Evolutionary conservation across 2,113 vertebrate species (phyloP), one percentile per base, ranked within the genome.

Genomic region (Beaufortia kweichowensis): DNA sequence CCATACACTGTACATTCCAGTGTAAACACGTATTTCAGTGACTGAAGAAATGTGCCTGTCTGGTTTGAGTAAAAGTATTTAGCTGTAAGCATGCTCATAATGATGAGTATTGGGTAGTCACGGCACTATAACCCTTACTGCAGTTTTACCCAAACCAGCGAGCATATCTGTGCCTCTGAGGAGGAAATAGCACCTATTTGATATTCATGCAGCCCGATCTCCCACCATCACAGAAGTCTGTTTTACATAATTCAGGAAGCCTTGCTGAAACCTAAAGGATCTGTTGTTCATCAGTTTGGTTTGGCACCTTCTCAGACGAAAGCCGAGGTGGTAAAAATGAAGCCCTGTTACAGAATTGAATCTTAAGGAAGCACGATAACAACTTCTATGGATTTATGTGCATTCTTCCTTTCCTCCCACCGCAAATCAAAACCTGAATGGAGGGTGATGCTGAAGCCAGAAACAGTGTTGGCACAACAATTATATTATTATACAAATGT

Each of bases 281-380:
- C 50, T 83, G 79, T 76, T 83, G 72, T 79, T 78, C 69, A 78
- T 79, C 75, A 84, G 83, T 85, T 79, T 84, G 75, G 78, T 76
- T 86, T 50, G 67, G 68, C 21, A 62, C 64, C 61, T 64, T 70
- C n/a, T 83, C 50, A 62, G 43, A 74, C 24, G 9, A 21, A 67
- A 69, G 84, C 41, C 53, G 70, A 72, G 61, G n/a, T 73, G 28
- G 19, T 72, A 29, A 33, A 33, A 60, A 23, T 46, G 56, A 68
- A 76, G 72, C 72, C 75, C 80, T 82, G 76, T 72, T 24, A 43
- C 10, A 35, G 57, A 77, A 77, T 9, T 3, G 8, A 68, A 70
- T 62, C 59, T 71, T 75, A 55, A 81, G 61, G 50, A 79, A 83
- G 70, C 63, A 74, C 61, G 41, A 56, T 63, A 72, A 75, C n/a